Evolutionary conservation across 2,888 invertebrate species (phyloP).

Genomic region (Argyresthia albistria): DNA sequence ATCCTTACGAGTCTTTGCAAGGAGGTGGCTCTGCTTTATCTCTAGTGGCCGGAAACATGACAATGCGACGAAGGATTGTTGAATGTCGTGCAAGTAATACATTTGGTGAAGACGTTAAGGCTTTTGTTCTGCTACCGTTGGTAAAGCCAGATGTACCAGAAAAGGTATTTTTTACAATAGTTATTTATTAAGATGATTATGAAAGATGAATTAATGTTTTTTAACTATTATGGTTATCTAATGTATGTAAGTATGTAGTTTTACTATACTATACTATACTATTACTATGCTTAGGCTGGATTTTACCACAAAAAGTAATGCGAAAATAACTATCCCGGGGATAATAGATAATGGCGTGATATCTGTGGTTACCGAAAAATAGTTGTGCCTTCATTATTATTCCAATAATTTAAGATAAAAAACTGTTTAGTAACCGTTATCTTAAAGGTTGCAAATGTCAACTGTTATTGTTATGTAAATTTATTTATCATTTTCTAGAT

Average conservation of each 20-base stretch:
- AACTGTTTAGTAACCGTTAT: not conserved
- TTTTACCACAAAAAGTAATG: too few species aligned
- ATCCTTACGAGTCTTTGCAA: not conserved
- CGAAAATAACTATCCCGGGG: too few species aligned
- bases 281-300: too few species aligned
- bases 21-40: not conserved
- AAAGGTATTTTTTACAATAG: not conserved
- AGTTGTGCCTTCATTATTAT: not conserved
- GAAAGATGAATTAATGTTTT: not conserved
- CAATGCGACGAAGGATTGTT: not conserved
- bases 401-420: not conserved
- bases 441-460: too few species aligned
- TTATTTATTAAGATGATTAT: not conserved
- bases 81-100: not conserved
- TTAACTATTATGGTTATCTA: too few species aligned
- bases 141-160: not conserved
- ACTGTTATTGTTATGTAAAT: not conserved
- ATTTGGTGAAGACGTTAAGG: not conserved
- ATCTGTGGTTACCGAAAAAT: too few species aligned
- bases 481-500: not conserved
- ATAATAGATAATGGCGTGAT: too few species aligned
- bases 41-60: not conserved
- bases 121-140: not conserved
- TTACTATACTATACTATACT: too few species aligned
- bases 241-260: too few species aligned